Percentiles rank a stretch among this genome's conserved stretches.
These are phyloP conservation scores for Tachina lurida DNA, from an alignment of 2,888 invertebrate species.

Conservation along the genomic window DNA sequence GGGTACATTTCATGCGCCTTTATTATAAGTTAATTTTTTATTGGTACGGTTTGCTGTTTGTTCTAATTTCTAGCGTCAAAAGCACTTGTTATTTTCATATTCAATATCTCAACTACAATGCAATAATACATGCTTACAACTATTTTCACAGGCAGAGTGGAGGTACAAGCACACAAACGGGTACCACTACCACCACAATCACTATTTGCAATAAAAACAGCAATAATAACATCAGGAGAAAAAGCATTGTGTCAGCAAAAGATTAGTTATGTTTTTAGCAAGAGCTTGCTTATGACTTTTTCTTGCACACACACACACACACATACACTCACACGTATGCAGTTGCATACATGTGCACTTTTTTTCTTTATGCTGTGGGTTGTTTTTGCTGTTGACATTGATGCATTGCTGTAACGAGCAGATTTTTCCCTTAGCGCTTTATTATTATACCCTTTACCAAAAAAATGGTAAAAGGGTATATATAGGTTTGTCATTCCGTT, in stretches of 20 bases:
- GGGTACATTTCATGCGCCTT: neutral
- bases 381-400: constrained; percentile 68
- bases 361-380: constrained; percentile 36
- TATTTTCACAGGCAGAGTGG: neutral
- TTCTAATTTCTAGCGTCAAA: constrained; percentile 27
- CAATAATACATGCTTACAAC: neutral
- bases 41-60: neutral
- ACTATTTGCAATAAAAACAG: constrained; percentile 15
- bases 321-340: neutral
- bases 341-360: neutral
- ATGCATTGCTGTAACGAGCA: constrained; percentile 66
- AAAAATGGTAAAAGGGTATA: too few relatives aligned
- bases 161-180: neutral
- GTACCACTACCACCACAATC: neutral
- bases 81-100: constrained; percentile 43
- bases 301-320: neutral
- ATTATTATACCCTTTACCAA: too few relatives aligned
- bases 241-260: constrained; percentile 65
- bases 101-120: constrained; percentile 22
- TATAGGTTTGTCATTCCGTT: too few relatives aligned
- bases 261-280: constrained; percentile 63
- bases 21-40: neutral
- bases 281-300: constrained; percentile 32
- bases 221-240: constrained; percentile 41
- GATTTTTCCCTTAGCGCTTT: constrained; percentile 21